Base-by-base conservation (phyloP, 2,797 vertebrate genomes). In the Corythornis leucogaster region DNA sequence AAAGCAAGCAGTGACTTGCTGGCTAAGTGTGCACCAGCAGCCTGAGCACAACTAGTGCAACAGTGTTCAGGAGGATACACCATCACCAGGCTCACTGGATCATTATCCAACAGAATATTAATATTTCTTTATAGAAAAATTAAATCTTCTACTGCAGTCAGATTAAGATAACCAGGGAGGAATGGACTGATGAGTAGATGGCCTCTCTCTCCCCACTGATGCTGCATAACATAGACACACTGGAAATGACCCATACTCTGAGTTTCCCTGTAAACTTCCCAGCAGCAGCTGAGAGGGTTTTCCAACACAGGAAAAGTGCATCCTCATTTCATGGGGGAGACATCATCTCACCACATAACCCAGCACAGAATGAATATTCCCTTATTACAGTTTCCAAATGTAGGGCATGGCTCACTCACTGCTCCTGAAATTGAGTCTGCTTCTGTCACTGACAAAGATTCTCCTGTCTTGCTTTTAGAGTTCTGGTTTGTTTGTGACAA, bases 21-120 rank as follows among this genome's bases (percentile, higher is more conserved):
- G 64, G 74, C 30, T 53, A 61, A 62, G 55, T 31, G 51, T 95
- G 19, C 77, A 69, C 59, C 74, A 91, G 63, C 31, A 92, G 15
- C 30, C 40, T 61, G 38, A 74, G 33, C 9, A 79, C 40, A 83
- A 87, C n/a, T 9, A 69, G 24, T 30, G 46, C 13, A 87, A 19
- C 35, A 19, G 67, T 6, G n/a, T 6, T 45, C 63, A 74, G 40
- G 57, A 74, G 46, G 51, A 66, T 59, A 15, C 16, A 59, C 73
- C 12, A 28, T 57, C 8, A 3, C 21, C 33, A 50, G 12, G 10
- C 25, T 85, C 12, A 45, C 21, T 75, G 35, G 12, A 35, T 25
- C 7, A 53, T 30, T 59, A n/a, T 40, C 5, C 30, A 54, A 33
- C 86, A 77, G n/a, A 85, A 25, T 13, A 46, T 71, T 6, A 40